These are phyloP conservation scores for Tinea semifulvella DNA, from an alignment of 2,888 invertebrate genomes.

Conservation along the genomic window DNA sequence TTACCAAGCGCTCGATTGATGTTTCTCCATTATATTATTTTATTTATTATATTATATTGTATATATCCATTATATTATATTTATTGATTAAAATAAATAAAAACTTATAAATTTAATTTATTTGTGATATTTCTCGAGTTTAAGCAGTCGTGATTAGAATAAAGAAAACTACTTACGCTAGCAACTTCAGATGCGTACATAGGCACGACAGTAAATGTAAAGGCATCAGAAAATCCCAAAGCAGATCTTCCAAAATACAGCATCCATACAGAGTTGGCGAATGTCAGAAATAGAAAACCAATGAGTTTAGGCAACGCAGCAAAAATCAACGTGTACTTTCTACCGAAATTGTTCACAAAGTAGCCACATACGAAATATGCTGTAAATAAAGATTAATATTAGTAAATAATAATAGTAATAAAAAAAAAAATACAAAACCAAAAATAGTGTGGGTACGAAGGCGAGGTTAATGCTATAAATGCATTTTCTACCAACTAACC, in stretches of 20 bases:
- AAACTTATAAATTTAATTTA: no score
- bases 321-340: conserved; percentile 31
- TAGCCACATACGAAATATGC: conserved; percentile 29
- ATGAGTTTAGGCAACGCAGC: conserved; percentile 31
- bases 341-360: conserved; percentile 29
- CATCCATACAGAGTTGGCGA: conserved; percentile 31
- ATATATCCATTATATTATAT: no score
- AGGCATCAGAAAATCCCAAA: conserved; percentile 25
- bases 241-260: conserved; percentile 28
- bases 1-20: no score
- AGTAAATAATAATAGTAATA: not conserved
- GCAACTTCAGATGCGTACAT: conserved; percentile 40
- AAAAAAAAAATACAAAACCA: no score
- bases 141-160: no score
- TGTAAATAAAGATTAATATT: conserved; percentile 15
- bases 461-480: no score
- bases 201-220: conserved; percentile 28
- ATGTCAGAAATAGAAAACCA: conserved; percentile 27
- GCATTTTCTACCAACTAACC: no score
- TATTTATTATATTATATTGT: no score
- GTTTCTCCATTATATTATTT: no score
- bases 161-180: conserved; percentile 27
- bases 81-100: no score
- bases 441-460: no score
- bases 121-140: no score